Conservation (phyloP, 2,797 vertebrate genomes). For the Sphaeramia orbicularis region DNA sequence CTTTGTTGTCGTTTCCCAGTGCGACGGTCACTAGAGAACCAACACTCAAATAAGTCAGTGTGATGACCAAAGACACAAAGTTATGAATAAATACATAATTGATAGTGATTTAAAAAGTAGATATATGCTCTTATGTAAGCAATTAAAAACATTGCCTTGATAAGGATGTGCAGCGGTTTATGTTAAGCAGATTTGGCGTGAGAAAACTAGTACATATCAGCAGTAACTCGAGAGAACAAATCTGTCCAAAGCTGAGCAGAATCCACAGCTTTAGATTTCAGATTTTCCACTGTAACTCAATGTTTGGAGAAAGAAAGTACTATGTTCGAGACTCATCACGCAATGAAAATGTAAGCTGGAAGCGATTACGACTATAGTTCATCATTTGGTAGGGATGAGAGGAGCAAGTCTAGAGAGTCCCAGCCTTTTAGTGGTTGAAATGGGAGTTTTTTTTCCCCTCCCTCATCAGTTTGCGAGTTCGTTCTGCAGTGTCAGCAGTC, state of each 20-base stretch:
- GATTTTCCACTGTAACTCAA: too few relatives aligned
- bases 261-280: too few relatives aligned
- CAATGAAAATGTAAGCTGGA: constrained; percentile 68
- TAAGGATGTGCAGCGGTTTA: too few relatives aligned
- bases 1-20: constrained; percentile 46
- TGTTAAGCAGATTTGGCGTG: too few relatives aligned
- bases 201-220: too few relatives aligned
- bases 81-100: constrained; percentile 1
- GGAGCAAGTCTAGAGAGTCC: constrained; percentile 70
- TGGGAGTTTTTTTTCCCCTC: constrained; percentile 68
- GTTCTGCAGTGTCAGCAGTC: constrained; percentile 88
- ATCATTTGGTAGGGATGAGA: constrained; percentile 79
- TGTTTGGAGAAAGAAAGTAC: constrained; percentile 7
- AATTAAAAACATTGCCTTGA: too few relatives aligned
- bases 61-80: constrained; percentile 25
- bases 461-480: constrained; percentile 81
- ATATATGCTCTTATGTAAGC: too few relatives aligned
- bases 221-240: too few relatives aligned
- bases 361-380: constrained; percentile 83
- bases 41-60: constrained; percentile 6
- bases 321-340: constrained; percentile 52
- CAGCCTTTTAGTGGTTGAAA: constrained; percentile 82
- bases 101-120: too few relatives aligned
- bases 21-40: constrained; percentile 41
- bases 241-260: too few relatives aligned